A percentile compares a stretch with the other conserved stretches of the same genome.
These are phyloP conservation scores for Crocuta crocuta DNA, from an alignment of 2,113 vertebrate species.

Conservation along the genomic window DNA sequence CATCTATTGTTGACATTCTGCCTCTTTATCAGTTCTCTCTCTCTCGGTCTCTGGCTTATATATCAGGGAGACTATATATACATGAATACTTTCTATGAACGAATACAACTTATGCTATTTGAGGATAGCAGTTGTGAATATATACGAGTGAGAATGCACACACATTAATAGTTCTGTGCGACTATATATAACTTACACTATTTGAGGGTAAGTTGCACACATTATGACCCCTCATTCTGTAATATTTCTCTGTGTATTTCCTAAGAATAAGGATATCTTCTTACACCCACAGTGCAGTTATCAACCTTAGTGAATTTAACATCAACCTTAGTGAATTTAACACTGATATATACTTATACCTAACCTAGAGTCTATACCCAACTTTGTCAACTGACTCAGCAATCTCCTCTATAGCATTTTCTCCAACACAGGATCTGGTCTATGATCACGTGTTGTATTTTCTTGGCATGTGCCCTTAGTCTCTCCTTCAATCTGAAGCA, in stretches of 20 bases:
- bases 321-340: neutral
- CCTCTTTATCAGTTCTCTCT: neutral
- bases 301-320: neutral
- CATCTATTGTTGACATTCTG: neutral
- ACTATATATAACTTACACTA: neutral
- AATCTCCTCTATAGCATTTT: neutral
- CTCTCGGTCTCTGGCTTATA: neutral
- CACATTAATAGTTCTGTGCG: neutral
- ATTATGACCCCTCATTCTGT: neutral
- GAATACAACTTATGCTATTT: neutral
- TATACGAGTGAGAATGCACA: neutral
- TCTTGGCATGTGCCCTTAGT: neutral
- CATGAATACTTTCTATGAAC: neutral
- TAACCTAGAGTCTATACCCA: neutral
- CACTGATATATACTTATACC: neutral
- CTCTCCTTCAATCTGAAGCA: neutral
- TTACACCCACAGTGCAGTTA: neutral
- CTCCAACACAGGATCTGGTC: neutral
- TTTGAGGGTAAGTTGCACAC: neutral
- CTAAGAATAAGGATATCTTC: neutral
- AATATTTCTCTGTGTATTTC: neutral
- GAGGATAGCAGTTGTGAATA: neutral
- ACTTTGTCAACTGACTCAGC: neutral
- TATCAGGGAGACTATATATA: neutral
- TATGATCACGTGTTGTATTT: neutral